phyloP scores from a whole-genome alignment of 2,888 invertebrate genomes.

The Apodemia mormo region DNA sequence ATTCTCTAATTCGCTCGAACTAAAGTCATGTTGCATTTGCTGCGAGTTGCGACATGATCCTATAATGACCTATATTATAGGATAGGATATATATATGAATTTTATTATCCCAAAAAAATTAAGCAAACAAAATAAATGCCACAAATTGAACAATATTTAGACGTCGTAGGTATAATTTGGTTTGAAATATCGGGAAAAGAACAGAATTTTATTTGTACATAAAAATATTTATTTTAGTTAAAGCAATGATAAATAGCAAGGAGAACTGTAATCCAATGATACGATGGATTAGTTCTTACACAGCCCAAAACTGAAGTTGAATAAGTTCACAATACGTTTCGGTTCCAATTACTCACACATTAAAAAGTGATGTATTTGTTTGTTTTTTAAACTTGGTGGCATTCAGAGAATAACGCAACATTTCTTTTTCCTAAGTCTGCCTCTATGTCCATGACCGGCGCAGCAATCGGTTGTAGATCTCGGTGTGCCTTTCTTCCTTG shows the following conservation, averaged over 20 bases:
- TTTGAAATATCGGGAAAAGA: no score
- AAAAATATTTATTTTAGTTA: not conserved
- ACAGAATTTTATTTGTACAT: no score
- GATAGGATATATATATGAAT: no score
- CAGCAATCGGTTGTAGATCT: constrained; percentile 51
- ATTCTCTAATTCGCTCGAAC: no score
- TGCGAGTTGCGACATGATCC: no score
- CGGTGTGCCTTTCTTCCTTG: constrained; percentile 47
- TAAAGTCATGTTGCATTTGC: no score
- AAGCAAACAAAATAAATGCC: no score
- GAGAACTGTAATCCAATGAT: not conserved
- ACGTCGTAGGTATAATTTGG: no score
- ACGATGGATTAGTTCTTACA: not conserved
- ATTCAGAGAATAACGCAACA: constrained; percentile 43
- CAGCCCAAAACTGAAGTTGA: not conserved
- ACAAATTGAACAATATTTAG: no score
- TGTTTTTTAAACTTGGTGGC: not conserved
- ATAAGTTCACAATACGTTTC: not conserved
- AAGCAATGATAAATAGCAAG: not conserved
- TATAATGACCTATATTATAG: no score
- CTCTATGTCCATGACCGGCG: constrained; percentile 64
- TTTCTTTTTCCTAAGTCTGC: constrained; percentile 49
- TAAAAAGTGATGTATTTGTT: not conserved
- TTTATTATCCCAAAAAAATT: no score
- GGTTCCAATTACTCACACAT: not conserved